Evolutionary conservation across 2,113 vertebrate species (phyloP), one percentile per base, ranked within the genome.

Genomic region (Dipodomys spectabilis): DNA sequence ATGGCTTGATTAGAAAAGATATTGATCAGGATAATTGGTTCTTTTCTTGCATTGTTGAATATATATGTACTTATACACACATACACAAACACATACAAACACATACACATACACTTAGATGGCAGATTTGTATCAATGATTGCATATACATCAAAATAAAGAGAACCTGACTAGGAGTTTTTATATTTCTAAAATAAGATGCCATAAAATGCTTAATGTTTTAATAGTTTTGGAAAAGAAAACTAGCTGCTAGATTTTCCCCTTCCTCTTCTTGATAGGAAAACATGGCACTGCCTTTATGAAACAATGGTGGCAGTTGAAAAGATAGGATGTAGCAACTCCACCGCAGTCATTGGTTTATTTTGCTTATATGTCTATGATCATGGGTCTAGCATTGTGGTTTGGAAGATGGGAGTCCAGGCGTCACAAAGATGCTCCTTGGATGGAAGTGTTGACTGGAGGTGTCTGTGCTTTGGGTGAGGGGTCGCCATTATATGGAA

Each of bases 1-100:
- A 86, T 77, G n/a, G 7, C 82, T 69, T 82, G 78, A 71, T 82
- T 60, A 79, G 86, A 89, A 93, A 82, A 77, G 49, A 82, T 71
- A 28, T 84, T 90, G 87, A 60, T 68, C 90, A 27, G 49, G 86
- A 64, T 78, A 68, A 45, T 39, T 69, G 27, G 65, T 67, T 67
- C 13, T 62, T 94, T 62, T 64, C 68, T 86, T 88, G 35, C 18
- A 75, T 80, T 90, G 49, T 86, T 80, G 57, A 88, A 44, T 53
- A 15, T 39, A 62, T 39, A 20, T 65, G 16, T 30, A 28, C 28
- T n/a, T 23, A 39, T 30, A 53, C 25, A 45, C 22, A 22, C 44
- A 39, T 75, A 3, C 65, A 60, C 7, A 39, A 28, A 74, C 25
- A 12, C 7, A 27, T 22, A 2, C 72, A 60, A 28, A 69, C 25